Base-by-base conservation (phyloP, 2,797 vertebrate species). In the Harpagifer antarcticus region DNA sequence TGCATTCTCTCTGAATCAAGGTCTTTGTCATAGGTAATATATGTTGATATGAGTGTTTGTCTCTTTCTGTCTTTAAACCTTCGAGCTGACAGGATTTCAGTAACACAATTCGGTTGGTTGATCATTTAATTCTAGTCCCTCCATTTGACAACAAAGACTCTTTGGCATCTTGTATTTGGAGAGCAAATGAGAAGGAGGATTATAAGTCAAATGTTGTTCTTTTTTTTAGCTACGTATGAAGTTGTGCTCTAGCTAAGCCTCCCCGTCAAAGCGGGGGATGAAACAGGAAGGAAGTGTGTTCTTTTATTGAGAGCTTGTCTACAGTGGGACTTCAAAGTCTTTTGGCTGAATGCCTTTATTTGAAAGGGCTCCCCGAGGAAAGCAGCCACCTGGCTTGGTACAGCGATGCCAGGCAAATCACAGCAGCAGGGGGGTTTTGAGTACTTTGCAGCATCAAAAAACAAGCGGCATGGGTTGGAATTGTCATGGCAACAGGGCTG, bases 401-500 rank as follows among this genome's bases (percentile, higher is more conserved):
- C 84, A 73, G 78, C 62, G 16, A 82, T 74, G 82, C 75, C 81
- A 90, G 90, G 83, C 79, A 86, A 87, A 88, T 89, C 85, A 79
- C 82, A 80, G 84, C 77, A 73, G 85, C 74, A 20, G 77, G 74
- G 70, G 74, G 70, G 74, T n/a, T 75, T 78, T 61, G 72, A 82
- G 82, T 69, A 84, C 83, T 87, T 88, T 85, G 86, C 78, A 61
- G 84, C 83, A 88, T 89, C 82, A 88, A 75, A 87, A 90, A 85
- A 88, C 81, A 87, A 87, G 83, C 83, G 74, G 83, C 86, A 79
- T 76, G 33, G 79, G 76, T 88, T 83, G 83, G 86, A 86, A 93
- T 91, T 78, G 89, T 89, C 91, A 94, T 94, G 87, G 91, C 91
- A 93, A 94, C 91, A 81, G 84, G 86, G 82, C 57, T 77, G 70